These are phyloP conservation scores for Leptopterna dolabrata DNA, from an alignment of 2,888 invertebrate species.

Conservation along the genomic window DNA sequence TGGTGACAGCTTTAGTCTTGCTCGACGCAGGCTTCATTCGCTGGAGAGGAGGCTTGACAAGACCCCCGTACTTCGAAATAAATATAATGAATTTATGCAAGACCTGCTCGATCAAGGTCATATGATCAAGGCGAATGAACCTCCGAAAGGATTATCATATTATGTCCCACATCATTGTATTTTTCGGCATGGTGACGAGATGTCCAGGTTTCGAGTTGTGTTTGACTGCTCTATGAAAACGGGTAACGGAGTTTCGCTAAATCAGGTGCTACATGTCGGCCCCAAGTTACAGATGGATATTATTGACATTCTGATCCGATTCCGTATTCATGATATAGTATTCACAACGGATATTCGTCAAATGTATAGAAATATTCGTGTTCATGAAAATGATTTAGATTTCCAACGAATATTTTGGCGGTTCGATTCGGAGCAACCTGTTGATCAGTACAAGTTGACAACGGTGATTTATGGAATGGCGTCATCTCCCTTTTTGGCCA, in stretches of 20 bases:
- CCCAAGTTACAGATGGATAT: background rate
- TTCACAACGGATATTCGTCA: background rate
- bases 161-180: background rate
- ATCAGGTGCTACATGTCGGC: background rate
- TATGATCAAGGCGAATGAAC: background rate
- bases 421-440: background rate
- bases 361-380: background rate
- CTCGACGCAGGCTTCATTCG: too few species aligned
- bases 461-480: background rate
- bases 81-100: background rate
- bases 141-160: background rate
- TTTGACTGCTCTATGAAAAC: background rate
- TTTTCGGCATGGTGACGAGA: background rate
- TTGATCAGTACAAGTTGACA: background rate
- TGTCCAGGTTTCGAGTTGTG: background rate
- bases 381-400: background rate
- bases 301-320: background rate
- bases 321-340: background rate
- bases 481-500: background rate
- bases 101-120: background rate
- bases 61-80: too few species aligned
- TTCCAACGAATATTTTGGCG: background rate
- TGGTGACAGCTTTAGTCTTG: too few species aligned
- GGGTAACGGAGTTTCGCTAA: background rate
- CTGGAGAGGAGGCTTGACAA: too few species aligned